Evolutionary conservation across 2,113 vertebrate species (phyloP), one percentile per base, ranked within the genome.

Genomic region (Clarias magur): DNA sequence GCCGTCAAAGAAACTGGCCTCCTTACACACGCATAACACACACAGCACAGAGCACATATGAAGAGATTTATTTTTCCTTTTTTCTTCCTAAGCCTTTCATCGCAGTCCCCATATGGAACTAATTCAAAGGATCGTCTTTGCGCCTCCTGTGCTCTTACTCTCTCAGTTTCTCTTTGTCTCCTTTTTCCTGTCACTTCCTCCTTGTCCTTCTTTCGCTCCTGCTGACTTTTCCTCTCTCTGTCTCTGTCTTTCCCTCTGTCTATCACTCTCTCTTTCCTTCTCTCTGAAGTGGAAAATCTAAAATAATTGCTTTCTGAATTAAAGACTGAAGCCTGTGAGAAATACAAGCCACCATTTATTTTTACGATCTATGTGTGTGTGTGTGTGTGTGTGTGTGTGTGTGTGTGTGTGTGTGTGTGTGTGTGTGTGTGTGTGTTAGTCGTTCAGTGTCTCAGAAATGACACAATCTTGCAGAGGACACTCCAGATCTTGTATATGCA

Each of bases 281-380:
- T 91, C 91, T 91, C 90, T 94, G 92, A 93, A 94, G 94, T 95
- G 95, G 94, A 94, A 95, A 94, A 94, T 94, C 94, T 93, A 91
- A 95, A 94, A 93, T 95, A 94, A 95, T 95, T 95, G 94, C 91
- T 94, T 94, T 95, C 91, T 94, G 94, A 94, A 95, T 95, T 95
- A 94, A 92, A 93, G 90, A 92, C 92, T 89, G 92, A 88, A 89
- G 93, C 91, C 91, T 91, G 87, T 86, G 92, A 93, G 92, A 88
- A 93, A 93, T 93, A 91, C 93, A 90, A 91, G 85, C 91, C 90
- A 88, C 93, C 89, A 94, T 94, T 93, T 88, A 92, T 92, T 92
- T 91, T 86, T 83, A 68, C 75, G 88, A 90, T 79, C 72, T 83
- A 25, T 84, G 38, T 82, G 59, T 83, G 23, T 25, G 56, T 87